Base-by-base conservation (phyloP, 2,113 vertebrate genomes). In the Ailuropoda melanoleuca region DNA sequence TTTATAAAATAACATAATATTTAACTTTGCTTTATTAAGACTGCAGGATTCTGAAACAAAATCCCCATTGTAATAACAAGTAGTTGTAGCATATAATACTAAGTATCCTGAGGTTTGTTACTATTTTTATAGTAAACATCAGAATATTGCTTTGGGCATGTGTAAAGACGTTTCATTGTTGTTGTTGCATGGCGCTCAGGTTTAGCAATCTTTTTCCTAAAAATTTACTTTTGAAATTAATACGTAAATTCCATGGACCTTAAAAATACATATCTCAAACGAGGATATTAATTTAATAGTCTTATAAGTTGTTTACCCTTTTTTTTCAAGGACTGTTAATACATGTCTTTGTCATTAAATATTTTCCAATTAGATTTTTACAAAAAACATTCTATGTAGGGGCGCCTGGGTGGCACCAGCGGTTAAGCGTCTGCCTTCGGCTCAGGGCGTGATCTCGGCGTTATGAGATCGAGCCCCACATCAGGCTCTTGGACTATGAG, bases 321-420 rank as follows among this genome's bases (percentile, higher is more conserved):
- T 62, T 70, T 77, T 96, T 96, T 82, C 46, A 72, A 92, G 37
- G 89, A 84, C n/a, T 48, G 12, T 53, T 97, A 94, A 21, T 77
- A 23, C 1, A 19, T 83, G 70, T 93, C 77, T 39, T 83, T 86
- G 39, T 88, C 64, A 50, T 94, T 78, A 66, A 88, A 87, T 75
- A 48, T 96, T 96, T 88, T 84, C 58, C 43, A 92, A 46, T 96
- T 93, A 90, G 62, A 84, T 56, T 85, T 97, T 91, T 90, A 9
- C 81, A 37, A 81, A 97, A 95, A 96, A 14, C n/a, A 75, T 64
- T 82, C 46, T 50, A 24, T 56, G 6, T 70, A 81, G n/a, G n/a
- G n/a, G n/a, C n/a, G n/a, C n/a, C n/a, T n/a, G n/a, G n/a, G n/a
- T n/a, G n/a, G n/a, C n/a, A n/a, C n/a, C n/a, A n/a, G n/a, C n/a